Evolutionary conservation across 2,113 vertebrate genomes (phyloP).

Genomic region (Mustelus asterias): DNA sequence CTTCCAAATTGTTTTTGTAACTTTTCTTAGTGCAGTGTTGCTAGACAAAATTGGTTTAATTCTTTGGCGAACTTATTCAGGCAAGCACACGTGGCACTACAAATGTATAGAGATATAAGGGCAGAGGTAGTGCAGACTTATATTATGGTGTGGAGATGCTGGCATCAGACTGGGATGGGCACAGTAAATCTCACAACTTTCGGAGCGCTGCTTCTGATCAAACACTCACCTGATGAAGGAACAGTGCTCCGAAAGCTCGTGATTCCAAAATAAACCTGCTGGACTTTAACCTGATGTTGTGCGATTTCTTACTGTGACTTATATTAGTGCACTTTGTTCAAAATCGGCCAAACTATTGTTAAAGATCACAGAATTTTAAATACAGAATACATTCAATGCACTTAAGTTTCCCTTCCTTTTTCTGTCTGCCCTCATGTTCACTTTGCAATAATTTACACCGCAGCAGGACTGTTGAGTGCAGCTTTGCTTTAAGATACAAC

Average conservation of each 20-base stretch:
- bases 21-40: neutral
- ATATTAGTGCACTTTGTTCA: neutral
- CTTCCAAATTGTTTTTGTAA: neutral
- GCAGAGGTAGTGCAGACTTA: neutral
- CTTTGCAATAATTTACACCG: neutral
- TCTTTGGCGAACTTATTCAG: neutral
- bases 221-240: no score
- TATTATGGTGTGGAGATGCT: neutral
- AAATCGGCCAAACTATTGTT: no score
- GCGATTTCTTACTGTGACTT: neutral
- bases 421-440: neutral
- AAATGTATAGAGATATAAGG: neutral
- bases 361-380: neutral
- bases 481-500: neutral
- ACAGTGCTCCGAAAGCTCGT: no score
- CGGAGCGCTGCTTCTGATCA: no score
- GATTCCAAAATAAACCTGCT: no score
- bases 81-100: neutral
- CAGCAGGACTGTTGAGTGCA: neutral
- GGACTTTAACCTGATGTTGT: no score
- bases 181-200: no score
- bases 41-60: neutral
- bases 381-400: neutral
- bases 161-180: no score
- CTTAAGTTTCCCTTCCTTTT: neutral